Conservation (phyloP, 2,888 invertebrate genomes). For the Tetranychus piercei region DNA sequence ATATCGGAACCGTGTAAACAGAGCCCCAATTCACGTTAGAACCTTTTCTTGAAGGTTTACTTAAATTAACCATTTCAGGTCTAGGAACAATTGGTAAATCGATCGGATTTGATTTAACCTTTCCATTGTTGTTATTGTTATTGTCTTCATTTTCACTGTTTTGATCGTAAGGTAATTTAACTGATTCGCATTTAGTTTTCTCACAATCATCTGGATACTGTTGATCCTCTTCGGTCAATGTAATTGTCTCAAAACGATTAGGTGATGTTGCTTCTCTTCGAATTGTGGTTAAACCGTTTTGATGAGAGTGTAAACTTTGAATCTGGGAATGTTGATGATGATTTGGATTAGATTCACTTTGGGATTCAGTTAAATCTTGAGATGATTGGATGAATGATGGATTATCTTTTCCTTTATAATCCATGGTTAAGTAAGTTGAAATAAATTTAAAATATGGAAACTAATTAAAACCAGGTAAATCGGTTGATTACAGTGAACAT, state of each 20-base stretch:
- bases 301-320: neutral
- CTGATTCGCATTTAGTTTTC: neutral
- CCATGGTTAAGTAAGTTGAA: neutral
- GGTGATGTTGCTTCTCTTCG: neutral
- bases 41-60: slow-evolving; percentile 7
- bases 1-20: neutral
- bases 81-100: neutral
- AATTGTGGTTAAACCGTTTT: neutral
- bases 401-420: neutral
- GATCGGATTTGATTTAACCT: neutral
- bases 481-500: neutral
- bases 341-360: neutral
- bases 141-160: neutral
- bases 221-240: neutral
- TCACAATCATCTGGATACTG: neutral
- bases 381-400: neutral
- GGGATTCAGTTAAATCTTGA: neutral
- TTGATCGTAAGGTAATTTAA: neutral
- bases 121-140: neutral
- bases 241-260: neutral
- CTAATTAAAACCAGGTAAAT: neutral
- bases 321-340: neutral
- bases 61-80: neutral
- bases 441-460: neutral
- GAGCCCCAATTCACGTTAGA: neutral